Percentiles rank a stretch among this genome's conserved stretches.
Evolutionary conservation across 2,113 vertebrate species (phyloP).

Genomic region (Cnemophilus loriae): DNA sequence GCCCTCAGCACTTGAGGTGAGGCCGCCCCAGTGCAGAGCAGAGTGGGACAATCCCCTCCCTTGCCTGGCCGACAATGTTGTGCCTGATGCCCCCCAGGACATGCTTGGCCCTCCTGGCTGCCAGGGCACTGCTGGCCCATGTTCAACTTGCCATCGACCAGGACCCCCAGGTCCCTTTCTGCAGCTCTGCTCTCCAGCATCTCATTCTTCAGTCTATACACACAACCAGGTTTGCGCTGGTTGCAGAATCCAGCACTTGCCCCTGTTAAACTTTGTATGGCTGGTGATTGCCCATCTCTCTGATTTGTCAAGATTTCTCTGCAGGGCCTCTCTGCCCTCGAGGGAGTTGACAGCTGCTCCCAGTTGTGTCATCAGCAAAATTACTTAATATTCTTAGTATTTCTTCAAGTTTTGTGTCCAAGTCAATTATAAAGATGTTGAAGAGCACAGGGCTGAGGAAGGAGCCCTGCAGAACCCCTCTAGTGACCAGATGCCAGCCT

Average conservation of each 20-base stretch:
- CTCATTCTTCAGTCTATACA: background rate
- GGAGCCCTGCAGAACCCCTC: background rate
- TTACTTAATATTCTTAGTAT: background rate
- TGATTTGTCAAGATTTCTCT: background rate
- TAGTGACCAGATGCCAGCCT: background rate
- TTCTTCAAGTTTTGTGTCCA: background rate
- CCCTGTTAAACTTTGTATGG: background rate
- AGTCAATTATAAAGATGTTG: background rate
- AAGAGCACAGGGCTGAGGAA: background rate
- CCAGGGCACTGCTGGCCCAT: background rate
- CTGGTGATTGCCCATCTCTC: background rate
- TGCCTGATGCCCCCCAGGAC: no score
- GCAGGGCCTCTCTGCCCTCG: no score
- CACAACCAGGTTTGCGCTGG: no score
- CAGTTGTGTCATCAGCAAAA: background rate
- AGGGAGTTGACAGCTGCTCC: background rate
- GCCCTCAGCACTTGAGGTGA: background rate
- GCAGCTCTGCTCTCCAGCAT: background rate
- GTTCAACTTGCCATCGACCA: fast-evolving
- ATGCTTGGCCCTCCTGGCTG: background rate
- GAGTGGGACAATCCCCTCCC: background rate
- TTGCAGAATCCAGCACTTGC: background rate
- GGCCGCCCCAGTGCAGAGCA: fast-evolving
- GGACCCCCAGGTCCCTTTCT: background rate
- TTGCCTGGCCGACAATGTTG: fast-evolving